Base-by-base conservation (phyloP, 2,888 invertebrate genomes). In the Lysandra bellargus region DNA sequence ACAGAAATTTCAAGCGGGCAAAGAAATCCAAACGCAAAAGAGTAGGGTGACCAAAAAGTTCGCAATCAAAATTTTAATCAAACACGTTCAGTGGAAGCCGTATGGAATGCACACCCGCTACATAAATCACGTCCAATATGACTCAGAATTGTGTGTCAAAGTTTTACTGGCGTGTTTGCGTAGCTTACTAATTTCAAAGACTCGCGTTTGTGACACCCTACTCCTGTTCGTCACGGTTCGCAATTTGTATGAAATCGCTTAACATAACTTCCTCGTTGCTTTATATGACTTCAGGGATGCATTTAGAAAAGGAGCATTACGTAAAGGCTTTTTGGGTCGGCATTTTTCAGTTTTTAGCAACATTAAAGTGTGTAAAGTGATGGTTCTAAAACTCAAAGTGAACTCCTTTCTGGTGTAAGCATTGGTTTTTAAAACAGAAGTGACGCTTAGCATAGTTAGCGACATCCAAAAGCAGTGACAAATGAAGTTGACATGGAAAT, bases 121-220 rank as follows among this genome's bases (percentile, higher is more conserved):
- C 69, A 69, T 69, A 69, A 69, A 69, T 69, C 69, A 69, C 49
- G 44, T 49, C 44, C 23, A 49, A 75, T 49, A 44, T 75, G 44
- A 75, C 30, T 49, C 75, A 75, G 75, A 75, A 44, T 75, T 75
- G 44, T 74, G 23, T 75, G 75, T 44, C 75, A 49, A 75, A 75
- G 49, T 75, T 75, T 75, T 75, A 75, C 74, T 74, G 44, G 44
- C 75, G 44, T 49, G 44, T 75, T 75, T 44, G 44, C 69, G 69
- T 69, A 37, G 69, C 69, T 75, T 44, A 44, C 49, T 75, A 75
- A 75, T 44, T 75, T 75, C 23, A 69, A 69, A 33, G 69, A 69
- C 12, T 33, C 69, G 30, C 64, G 33, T 69, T 69, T 69, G 69
- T 69, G 69, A 33, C 33, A 37, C 33, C 69, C 33, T 37, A 69